Evolutionary conservation across 2,888 invertebrate species (phyloP).

Genomic region (Tromatobia lineatoria): DNA sequence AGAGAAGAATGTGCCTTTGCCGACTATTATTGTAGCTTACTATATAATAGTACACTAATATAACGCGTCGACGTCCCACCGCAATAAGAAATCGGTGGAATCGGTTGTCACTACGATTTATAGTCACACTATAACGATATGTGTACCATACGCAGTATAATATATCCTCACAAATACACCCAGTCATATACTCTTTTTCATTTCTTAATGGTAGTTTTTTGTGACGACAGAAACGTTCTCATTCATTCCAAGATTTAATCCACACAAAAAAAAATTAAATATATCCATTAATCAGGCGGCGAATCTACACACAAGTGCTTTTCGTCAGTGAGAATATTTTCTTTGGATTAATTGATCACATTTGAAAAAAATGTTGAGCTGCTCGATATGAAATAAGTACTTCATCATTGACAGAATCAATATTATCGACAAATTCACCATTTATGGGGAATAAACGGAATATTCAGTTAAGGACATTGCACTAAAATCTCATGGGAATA

Average conservation of each 20-base stretch:
- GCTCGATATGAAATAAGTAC: not conserved
- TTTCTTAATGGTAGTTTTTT: conserved; percentile 49
- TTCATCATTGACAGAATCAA: no score
- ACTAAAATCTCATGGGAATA: no score
- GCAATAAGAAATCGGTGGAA: conserved; percentile 60
- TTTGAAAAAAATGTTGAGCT: not conserved
- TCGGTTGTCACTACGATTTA: conserved; percentile 68
- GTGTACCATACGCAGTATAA: conserved; percentile 13
- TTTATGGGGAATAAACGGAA: no score
- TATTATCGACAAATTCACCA: no score
- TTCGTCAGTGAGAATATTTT: not conserved
- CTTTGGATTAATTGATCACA: not conserved
- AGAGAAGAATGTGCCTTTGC: conserved; percentile 47
- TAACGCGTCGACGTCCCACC: conserved; percentile 34
- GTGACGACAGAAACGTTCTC: conserved; percentile 32
- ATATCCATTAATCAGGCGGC: conserved; percentile 55
- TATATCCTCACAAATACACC: conserved; percentile 50
- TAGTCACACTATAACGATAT: conserved; percentile 58
- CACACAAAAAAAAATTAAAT: conserved; percentile 31
- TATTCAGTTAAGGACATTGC: no score
- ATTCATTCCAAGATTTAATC: conserved; percentile 13
- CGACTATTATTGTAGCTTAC: conserved; percentile 44
- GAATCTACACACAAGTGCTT: conserved; percentile 1
- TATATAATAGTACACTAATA: conserved; percentile 44
- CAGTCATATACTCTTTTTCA: conserved; percentile 43